Evolutionary conservation across 1,140 invertebrate genomes (phyloP).

Genomic region (Leptoteleia sp.): DNA sequence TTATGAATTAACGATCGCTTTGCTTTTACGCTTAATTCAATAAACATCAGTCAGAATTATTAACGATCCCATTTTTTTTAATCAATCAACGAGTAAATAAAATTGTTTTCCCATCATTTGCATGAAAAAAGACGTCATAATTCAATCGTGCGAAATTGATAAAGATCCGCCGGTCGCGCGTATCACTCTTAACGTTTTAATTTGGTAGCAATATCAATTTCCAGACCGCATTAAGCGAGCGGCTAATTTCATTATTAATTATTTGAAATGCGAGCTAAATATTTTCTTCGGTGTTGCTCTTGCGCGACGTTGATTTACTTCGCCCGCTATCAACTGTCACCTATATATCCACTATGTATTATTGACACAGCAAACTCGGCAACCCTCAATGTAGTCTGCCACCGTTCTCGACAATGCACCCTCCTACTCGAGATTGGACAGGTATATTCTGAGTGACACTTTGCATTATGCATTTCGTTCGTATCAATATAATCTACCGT

Average conservation of each 20-base stretch:
- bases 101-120: too few species aligned
- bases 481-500: conserved; percentile 64
- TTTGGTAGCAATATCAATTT: conserved; percentile 33
- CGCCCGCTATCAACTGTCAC: conserved; percentile 69
- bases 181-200: too few species aligned
- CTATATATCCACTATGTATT: conserved; percentile 76
- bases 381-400: conserved; percentile 75
- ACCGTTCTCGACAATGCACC: conserved; percentile 70
- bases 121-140: too few species aligned
- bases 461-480: conserved; percentile 67
- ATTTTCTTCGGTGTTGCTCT: conserved; percentile 61
- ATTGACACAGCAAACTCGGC: conserved; percentile 74
- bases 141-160: too few species aligned
- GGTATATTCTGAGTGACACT: conserved; percentile 71
- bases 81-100: too few species aligned
- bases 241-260: conserved; percentile 42
- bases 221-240: conserved; percentile 9
- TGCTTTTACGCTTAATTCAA: too few species aligned
- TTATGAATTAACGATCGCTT: too few species aligned
- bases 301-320: conserved; percentile 51
- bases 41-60: too few species aligned
- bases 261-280: conserved; percentile 48
- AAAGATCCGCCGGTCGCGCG: too few species aligned
- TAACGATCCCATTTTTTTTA: too few species aligned
- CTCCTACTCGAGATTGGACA: conserved; percentile 74